Percentiles rank a stretch among this genome's conserved stretches.
Evolutionary conservation across 2,113 vertebrate species (phyloP).

Genomic region (Sporophila hypoxantha): DNA sequence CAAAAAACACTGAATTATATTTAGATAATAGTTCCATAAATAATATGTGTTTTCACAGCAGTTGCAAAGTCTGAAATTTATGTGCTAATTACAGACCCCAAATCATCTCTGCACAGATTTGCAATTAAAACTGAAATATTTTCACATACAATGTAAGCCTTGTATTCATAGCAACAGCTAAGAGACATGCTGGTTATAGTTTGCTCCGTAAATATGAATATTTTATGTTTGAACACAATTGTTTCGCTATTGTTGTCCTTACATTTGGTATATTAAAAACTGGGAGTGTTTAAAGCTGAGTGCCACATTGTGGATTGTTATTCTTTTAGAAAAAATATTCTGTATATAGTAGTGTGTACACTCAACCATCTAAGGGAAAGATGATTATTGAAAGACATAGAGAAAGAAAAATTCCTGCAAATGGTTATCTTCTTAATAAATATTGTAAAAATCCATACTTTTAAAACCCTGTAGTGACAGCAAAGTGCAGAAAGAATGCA

Average conservation of each 20-base stretch:
- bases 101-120: constrained; percentile 63
- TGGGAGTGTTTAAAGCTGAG: not conserved
- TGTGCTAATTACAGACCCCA: constrained; percentile 65
- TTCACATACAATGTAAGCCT: constrained; percentile 60
- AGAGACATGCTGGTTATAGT: constrained; percentile 50
- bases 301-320: not conserved
- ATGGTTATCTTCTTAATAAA: constrained; percentile 43
- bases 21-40: constrained; percentile 66
- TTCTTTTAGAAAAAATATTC: not conserved
- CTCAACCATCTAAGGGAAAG: not conserved
- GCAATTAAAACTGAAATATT: constrained; percentile 71
- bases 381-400: not conserved
- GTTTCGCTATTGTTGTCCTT: constrained; percentile 40
- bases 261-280: constrained; percentile 43
- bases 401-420: constrained; percentile 12
- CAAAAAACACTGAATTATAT: constrained; percentile 60
- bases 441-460: constrained; percentile 48
- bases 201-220: constrained; percentile 53
- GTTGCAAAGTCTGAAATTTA: constrained; percentile 61
- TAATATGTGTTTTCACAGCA: constrained; percentile 62
- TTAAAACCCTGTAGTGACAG: constrained; percentile 43
- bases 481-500: constrained; percentile 56
- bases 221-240: constrained; percentile 55
- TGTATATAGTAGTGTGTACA: not conserved
- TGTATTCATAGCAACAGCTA: constrained; percentile 59